phyloP scores from a whole-genome alignment of 2,888 invertebrate species.

The Cancer borealis region DNA sequence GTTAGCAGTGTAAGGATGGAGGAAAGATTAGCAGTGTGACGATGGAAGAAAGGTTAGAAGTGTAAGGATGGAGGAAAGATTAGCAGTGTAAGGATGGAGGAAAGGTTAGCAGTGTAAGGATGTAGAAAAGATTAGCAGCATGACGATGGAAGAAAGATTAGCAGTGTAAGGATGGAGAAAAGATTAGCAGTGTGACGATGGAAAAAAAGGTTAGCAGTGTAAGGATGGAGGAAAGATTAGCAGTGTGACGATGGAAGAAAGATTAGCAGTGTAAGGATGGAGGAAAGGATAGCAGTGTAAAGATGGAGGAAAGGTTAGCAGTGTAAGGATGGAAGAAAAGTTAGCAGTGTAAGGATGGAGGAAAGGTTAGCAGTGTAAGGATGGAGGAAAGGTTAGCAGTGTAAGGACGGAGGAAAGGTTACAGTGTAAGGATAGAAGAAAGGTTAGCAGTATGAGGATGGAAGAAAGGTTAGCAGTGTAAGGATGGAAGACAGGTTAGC shows the following conservation, averaged over 20 bases:
- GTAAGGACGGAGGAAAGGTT: background rate
- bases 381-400: no score
- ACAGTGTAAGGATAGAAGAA: background rate
- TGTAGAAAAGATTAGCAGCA: background rate
- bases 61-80: background rate
- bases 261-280: background rate
- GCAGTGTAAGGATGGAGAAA: background rate
- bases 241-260: no score
- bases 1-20: background rate
- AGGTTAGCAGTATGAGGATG: background rate
- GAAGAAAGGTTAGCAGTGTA: conserved; percentile 32
- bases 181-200: background rate
- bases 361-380: background rate
- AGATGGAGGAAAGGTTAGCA: background rate
- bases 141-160: no score
- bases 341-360: no score
- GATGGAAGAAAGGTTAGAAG: no score
- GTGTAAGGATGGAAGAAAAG: conserved; percentile 1
- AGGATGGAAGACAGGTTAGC: no score
- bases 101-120: background rate
- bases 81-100: background rate
- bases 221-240: background rate
- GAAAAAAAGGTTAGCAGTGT: background rate
- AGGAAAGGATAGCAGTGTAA: background rate
- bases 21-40: no score